Evolutionary conservation across 1,140 invertebrate species (phyloP).

Genomic region (Nylanderia fulva): DNA sequence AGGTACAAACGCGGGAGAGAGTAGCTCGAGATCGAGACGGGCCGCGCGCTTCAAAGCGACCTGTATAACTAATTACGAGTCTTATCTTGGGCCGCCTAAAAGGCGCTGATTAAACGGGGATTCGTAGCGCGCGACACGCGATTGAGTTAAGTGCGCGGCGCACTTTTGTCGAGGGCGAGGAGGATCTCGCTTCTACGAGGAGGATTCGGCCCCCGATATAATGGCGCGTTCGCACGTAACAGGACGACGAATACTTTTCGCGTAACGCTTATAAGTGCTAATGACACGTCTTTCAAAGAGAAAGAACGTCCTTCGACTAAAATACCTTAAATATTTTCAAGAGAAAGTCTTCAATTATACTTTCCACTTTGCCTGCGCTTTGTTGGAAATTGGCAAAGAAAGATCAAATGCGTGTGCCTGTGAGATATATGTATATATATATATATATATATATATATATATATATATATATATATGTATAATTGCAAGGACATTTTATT

Average conservation of each 20-base stretch:
- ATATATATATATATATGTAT: too few relatives aligned
- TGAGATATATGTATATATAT: too few relatives aligned
- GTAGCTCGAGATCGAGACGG: conserved; percentile 28
- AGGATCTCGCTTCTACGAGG: conserved; percentile 1
- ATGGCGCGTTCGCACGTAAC: not conserved
- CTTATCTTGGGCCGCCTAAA: conserved; percentile 65
- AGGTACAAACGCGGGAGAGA: conserved; percentile 56
- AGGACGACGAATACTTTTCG: conserved; percentile 25
- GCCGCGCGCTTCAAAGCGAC: conserved; percentile 66
- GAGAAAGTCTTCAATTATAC: not conserved
- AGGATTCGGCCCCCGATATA: conserved; percentile 39
- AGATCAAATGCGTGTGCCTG: too few relatives aligned
- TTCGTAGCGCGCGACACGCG: conserved; percentile 57
- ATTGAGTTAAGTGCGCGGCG: conserved; percentile 41
- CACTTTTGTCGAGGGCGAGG: conserved; percentile 39
- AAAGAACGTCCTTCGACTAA: not conserved
- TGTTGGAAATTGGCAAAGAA: not conserved
- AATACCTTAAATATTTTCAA: not conserved
- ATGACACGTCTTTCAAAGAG: not conserved
- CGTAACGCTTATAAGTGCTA: conserved; percentile 18
- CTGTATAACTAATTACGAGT: conserved; percentile 73
- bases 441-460: too few relatives aligned
- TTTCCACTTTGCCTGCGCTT: not conserved
- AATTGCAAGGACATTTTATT: conserved; percentile 1
- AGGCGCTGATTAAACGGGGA: conserved; percentile 72